These are phyloP conservation scores for Rhagoletis pomonella DNA, from an alignment of 1,140 invertebrate species.

Conservation along the genomic window DNA sequence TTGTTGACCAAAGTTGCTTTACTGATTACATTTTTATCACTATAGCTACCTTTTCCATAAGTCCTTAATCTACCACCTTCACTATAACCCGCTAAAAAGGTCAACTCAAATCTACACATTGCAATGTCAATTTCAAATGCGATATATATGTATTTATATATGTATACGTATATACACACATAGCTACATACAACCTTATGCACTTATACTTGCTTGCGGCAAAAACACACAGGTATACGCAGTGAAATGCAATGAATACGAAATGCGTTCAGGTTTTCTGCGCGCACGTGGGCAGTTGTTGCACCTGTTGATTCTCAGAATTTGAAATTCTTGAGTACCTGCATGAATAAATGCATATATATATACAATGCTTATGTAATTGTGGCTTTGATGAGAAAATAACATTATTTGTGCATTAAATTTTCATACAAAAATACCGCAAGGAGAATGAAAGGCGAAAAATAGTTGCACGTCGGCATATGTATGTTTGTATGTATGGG, in stretches of 20 bases:
- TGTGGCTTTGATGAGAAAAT: conserved; percentile 15
- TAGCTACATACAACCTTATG: background rate
- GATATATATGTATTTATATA: background rate
- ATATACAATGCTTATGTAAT: background rate
- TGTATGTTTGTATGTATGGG: too few species aligned
- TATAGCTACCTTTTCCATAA: background rate
- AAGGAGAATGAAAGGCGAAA: too few species aligned
- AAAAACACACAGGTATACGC: background rate
- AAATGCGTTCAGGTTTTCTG: background rate
- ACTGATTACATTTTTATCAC: background rate
- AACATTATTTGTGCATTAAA: conserved; percentile 17
- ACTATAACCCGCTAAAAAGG: background rate
- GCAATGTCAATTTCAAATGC: conserved; percentile 8
- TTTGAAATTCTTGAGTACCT: background rate
- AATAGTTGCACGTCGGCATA: too few species aligned
- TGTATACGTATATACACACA: background rate
- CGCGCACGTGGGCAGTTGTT: background rate
- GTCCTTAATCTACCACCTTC: too few species aligned
- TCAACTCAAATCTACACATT: background rate
- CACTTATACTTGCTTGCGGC: background rate
- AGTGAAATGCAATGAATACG: background rate
- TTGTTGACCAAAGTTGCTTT: background rate
- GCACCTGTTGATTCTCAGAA: background rate
- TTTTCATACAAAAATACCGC: background rate
- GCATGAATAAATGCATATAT: too few species aligned